Conservation (phyloP, 2,888 invertebrate genomes). For the Synanthedon tipuliformis region DNA sequence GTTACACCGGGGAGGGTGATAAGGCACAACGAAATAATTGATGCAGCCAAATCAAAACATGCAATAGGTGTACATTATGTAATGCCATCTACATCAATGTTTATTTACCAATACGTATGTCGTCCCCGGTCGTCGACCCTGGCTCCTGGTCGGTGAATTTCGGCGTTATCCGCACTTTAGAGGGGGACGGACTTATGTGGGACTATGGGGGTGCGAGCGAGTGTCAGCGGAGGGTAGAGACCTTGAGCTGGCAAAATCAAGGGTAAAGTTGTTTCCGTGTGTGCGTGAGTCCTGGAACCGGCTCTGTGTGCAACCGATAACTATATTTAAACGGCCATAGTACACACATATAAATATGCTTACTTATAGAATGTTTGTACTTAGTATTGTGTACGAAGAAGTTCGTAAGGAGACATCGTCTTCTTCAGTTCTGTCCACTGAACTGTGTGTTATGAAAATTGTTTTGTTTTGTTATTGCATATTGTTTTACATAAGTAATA, state of each 20-base stretch:
- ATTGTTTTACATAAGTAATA: too few relatives aligned
- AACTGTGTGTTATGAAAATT: slow-evolving; percentile 12
- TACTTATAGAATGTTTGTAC: neutral
- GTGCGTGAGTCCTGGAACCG: slow-evolving; percentile 38
- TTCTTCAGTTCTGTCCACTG: slow-evolving; percentile 20
- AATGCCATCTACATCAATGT: slow-evolving; percentile 42
- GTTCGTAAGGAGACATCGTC: slow-evolving; percentile 14
- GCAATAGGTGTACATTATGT: slow-evolving; percentile 36
- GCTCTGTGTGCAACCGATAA: slow-evolving; percentile 23
- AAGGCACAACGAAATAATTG: neutral
- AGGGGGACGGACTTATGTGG: slow-evolving; percentile 44
- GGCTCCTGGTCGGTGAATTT: slow-evolving; percentile 53
- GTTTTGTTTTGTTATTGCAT: too few relatives aligned
- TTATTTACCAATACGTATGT: slow-evolving; percentile 67
- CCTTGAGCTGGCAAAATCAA: slow-evolving; percentile 71
- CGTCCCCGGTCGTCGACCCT: slow-evolving; percentile 51
- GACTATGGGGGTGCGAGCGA: slow-evolving; percentile 35
- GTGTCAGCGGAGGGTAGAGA: slow-evolving; percentile 57
- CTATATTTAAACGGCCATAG: slow-evolving; percentile 12
- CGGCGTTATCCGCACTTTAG: slow-evolving; percentile 53
- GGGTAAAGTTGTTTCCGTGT: slow-evolving; percentile 54
- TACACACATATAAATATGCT: slow-evolving; percentile 10
- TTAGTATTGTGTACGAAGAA: slow-evolving; percentile 17
- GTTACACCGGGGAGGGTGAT: too few relatives aligned
- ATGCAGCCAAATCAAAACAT: slow-evolving; percentile 17